Percentiles rank a stretch among this genome's conserved stretches.
These are phyloP conservation scores for Anas platyrhynchos DNA, from an alignment of 2,113 vertebrate species.

Conservation along the genomic window DNA sequence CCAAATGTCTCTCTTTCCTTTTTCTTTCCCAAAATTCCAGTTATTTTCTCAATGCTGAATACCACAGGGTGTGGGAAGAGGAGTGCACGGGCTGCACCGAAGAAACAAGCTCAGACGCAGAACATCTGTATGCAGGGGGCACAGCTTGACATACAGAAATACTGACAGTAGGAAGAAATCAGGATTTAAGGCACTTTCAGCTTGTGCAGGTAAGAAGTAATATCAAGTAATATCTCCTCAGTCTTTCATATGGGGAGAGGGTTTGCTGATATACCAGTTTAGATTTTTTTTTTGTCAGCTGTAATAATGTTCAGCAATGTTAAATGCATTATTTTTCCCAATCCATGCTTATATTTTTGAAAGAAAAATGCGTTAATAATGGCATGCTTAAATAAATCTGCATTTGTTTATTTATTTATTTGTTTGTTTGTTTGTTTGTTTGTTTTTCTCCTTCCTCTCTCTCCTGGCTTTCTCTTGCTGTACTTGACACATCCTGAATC, in stretches of 20 bases:
- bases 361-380: not conserved
- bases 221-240: not conserved
- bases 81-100: not conserved
- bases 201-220: not conserved
- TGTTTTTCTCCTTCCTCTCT: not conserved
- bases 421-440: no score
- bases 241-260: not conserved
- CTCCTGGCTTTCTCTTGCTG: not conserved
- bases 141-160: not conserved
- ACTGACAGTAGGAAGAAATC: not conserved
- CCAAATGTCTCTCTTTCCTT: no score
- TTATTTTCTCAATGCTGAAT: no score
- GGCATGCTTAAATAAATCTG: not conserved
- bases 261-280: not conserved
- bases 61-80: no score
- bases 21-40: no score
- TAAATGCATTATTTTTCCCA: not conserved
- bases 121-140: not conserved
- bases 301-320: not conserved
- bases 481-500: not conserved
- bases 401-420: no score
- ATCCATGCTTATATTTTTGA: not conserved
- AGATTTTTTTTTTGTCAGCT: not conserved
- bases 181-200: not conserved
- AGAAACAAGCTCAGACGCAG: not conserved